phyloP scores from a whole-genome alignment of 2,113 vertebrate species.

The Cyanoderma ruficeps region DNA sequence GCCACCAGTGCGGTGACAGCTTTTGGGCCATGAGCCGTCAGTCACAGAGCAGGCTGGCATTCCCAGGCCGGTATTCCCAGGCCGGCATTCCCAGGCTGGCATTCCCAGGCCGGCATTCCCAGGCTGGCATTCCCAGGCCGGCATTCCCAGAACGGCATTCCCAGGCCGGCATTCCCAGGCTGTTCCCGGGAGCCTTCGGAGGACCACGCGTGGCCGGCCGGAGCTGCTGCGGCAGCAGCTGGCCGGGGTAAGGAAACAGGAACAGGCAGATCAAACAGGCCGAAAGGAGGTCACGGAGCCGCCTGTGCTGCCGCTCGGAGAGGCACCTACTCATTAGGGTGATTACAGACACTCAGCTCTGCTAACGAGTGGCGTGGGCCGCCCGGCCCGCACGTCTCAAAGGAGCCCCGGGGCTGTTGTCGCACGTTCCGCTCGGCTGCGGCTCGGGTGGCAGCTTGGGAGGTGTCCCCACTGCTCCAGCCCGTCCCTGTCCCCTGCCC shows the following conservation, averaged over 20 bases:
- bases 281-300: not conserved
- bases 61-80: not conserved
- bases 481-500: not conserved
- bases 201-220: rapidly evolving
- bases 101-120: not conserved
- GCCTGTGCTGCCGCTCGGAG: not conserved
- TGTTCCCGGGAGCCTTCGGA: rapidly evolving
- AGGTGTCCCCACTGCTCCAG: not conserved
- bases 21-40: rapidly evolving
- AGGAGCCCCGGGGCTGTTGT: not conserved
- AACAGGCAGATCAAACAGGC: not conserved
- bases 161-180: not conserved
- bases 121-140: not conserved
- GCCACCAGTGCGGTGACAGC: rapidly evolving
- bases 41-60: not conserved
- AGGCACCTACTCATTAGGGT: not conserved
- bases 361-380: not conserved
- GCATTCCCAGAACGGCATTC: not conserved
- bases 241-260: rapidly evolving
- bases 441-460: not conserved
- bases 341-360: not conserved
- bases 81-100: rapidly evolving
- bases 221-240: not conserved
- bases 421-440: not conserved
- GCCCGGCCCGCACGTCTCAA: not conserved